A percentile compares a stretch with the other conserved stretches of the same genome.
phyloP scores from a whole-genome alignment of 2,113 vertebrate genomes.

The Spermophilus dauricus region DNA sequence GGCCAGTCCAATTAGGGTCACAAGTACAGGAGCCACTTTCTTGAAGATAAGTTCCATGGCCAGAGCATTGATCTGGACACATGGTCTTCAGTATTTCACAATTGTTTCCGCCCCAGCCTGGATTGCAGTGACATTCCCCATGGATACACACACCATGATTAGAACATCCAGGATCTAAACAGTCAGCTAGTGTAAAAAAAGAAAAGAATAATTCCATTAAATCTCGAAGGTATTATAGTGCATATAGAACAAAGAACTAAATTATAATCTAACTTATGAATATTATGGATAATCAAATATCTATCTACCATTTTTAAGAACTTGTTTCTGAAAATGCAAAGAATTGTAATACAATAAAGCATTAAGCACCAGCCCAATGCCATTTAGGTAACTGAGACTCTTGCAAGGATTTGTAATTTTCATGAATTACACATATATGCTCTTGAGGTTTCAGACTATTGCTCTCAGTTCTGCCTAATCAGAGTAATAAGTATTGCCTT shows the following conservation, averaged over 20 bases:
- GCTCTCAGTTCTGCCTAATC: slow-evolving; percentile 64
- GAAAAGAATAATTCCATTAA: neutral
- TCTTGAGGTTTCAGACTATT: slow-evolving; percentile 42
- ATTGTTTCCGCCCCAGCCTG: slow-evolving; percentile 95
- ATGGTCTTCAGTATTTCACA: slow-evolving; percentile 97
- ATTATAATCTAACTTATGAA: neutral
- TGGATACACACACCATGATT: slow-evolving; percentile 96
- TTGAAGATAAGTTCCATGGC: slow-evolving; percentile 95
- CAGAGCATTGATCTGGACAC: slow-evolving; percentile 98
- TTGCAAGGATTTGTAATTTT: slow-evolving; percentile 77
- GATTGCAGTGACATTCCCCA: slow-evolving; percentile 97
- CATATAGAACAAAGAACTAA: neutral
- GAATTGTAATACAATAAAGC: neutral
- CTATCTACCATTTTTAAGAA: neutral
- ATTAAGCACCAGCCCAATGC: slow-evolving; percentile 13
- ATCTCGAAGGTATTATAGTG: neutral
- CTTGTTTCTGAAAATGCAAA: slow-evolving; percentile 9
- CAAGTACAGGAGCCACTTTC: slow-evolving; percentile 96
- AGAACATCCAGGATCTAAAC: slow-evolving; percentile 95
- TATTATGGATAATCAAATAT: neutral
- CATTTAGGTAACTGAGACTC: slow-evolving; percentile 25
- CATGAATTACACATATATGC: slow-evolving; percentile 53
- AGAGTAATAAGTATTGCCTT: slow-evolving; percentile 49
- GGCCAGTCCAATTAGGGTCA: slow-evolving; percentile 96
- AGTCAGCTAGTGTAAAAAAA: slow-evolving; percentile 91